Base-by-base conservation (phyloP, 1,140 invertebrate species). In the Microplitis demolitor region DNA sequence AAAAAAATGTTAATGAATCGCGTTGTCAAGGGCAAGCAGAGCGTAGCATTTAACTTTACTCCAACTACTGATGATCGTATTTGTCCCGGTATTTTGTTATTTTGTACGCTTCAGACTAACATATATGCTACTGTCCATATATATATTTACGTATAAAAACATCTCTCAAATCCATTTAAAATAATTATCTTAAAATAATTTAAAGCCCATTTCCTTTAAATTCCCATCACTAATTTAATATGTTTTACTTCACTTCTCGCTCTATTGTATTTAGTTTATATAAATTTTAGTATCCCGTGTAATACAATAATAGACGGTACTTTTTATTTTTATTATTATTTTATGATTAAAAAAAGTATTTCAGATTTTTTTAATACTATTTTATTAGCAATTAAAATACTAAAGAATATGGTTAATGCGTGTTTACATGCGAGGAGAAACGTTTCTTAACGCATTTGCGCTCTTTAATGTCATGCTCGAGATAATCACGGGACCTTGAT, bases 21-120 rank as follows among this genome's bases (percentile, higher is more conserved):
- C 80, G 83, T 82, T 82, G 75, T 81, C 78, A 76, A 78, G 77
- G 78, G 76, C 80, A 85, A 85, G 83, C 84, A 84, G 84, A 85
- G 83, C 84, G 80, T 84, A 78, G 83, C 84, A 80, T 84, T 78
- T 77, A 82, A 74, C 80, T 80, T 83, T 78, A 24, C 24, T 24
- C 24, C 24, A 83, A 83, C 83, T 82, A 84, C 79, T 85, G 83
- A 81, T 81, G 82, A 84, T 84, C 76, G 80, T 78, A 83, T 80
- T 83, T 80, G 76, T 78, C 78, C 78, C 78, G 39, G 39, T 45
- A 45, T 45, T 45, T 45, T 45, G 39, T 45, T 45, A 45, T 45
- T 45, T 45, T 45, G 39, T 45, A 45, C 39, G 8, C 39, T 45
- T 45, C 6, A 45, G 11, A 78, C 71, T 35, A 37, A 61, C 13